Evolutionary conservation across 2,797 vertebrate genomes (phyloP), one percentile per base, ranked within the genome.

Genomic region (Anolis apletophallus): DNA sequence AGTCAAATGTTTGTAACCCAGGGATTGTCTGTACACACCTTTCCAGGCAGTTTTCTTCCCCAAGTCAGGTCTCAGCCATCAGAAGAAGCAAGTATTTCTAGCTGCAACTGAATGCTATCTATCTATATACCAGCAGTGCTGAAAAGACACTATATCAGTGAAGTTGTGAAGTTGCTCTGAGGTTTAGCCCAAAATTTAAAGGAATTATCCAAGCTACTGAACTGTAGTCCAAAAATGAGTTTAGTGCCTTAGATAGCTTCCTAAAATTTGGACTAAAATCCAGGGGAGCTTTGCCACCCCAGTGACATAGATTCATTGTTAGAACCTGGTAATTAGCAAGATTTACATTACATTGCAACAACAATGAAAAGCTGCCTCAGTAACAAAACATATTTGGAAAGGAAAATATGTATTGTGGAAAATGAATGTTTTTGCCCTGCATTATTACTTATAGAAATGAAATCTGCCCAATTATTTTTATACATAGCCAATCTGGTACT

Each of bases 401-500:
- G 52, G 7, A 80, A 55, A 19, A 87, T 57, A 59, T 50, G 34
- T 36, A 34, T 73, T 73, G 46, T 82, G 74, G 29, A 54, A 71
- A 75, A 74, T 86, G 67, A 23, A 83, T 83, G 50, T 83, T 67
- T 46, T 64, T 69, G 36, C 64, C 19, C 6, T 76, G 61, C 61
- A 55, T 79, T 71, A n/a, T 86, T 86, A 81, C 73, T 46, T 72
- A 79, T 59, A 59, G 46, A 87, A 57, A 83, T 61, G 59, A 88
- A 83, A 89, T 46, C 7, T 91, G 36, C 34, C 36, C 55, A 91
- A 86, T 85, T 88, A 59, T 36, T 86, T 89, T 89, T 73, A 67
- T 85, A 8, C 76, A 86, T 3, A 69, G 86, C 59, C 52, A 90
- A 73, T 93, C 84, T 59, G 36, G 55, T 46, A 80, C 89, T 84